Conservation (phyloP, 2,113 vertebrate species). For the Pelusios castaneus region DNA sequence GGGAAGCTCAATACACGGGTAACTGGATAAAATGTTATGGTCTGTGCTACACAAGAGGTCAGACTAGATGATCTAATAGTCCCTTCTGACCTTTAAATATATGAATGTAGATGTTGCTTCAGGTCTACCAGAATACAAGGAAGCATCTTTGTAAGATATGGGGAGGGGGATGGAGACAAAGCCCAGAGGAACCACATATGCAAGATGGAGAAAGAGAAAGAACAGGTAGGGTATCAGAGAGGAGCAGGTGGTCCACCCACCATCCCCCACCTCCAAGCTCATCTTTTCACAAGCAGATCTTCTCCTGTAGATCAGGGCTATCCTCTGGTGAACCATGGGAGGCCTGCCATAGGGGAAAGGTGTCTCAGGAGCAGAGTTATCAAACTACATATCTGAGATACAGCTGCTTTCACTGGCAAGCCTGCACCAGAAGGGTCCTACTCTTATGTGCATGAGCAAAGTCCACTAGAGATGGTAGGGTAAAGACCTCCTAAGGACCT, state of each 20-base stretch:
- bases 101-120: too few species aligned
- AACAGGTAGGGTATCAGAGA: neutral
- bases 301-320: neutral
- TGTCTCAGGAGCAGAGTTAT: neutral
- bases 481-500: neutral
- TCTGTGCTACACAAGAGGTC: neutral
- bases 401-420: neutral
- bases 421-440: neutral
- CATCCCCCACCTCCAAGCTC: neutral
- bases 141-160: neutral
- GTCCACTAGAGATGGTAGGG: accelerated
- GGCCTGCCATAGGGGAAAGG: neutral
- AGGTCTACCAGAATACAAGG: neutral
- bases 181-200: too few species aligned
- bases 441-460: accelerated
- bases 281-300: neutral
- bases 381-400: neutral
- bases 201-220: neutral
- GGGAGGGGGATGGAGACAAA: neutral
- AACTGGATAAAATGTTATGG: neutral
- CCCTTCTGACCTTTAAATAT: neutral
- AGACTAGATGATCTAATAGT: neutral
- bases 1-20: neutral
- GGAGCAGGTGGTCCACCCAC: neutral
- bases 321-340: neutral